phyloP scores from a whole-genome alignment of 2,113 vertebrate genomes.

The Eptesicus fuscus region DNA sequence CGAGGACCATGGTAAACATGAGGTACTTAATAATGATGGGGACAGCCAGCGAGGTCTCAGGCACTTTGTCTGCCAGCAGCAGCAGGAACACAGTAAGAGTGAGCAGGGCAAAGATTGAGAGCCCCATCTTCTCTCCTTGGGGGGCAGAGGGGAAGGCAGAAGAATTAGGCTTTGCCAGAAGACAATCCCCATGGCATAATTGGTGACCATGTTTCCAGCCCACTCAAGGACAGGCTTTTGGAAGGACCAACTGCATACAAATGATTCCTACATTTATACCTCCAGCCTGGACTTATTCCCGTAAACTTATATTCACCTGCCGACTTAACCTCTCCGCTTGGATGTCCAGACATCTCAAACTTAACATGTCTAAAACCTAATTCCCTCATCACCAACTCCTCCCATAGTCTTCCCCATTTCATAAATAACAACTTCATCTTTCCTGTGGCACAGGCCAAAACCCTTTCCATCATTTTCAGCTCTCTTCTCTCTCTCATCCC shows the following conservation, averaged over 20 bases:
- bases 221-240: background rate
- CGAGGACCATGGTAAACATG: conserved; percentile 94
- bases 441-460: background rate
- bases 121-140: conserved; percentile 94
- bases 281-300: background rate
- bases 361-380: background rate
- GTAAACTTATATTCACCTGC: background rate
- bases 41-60: conserved; percentile 90
- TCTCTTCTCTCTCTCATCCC: background rate
- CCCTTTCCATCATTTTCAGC: background rate
- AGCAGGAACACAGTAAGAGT: conserved; percentile 94
- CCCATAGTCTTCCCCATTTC: background rate
- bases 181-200: background rate
- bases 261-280: background rate
- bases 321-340: background rate
- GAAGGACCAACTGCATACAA: background rate
- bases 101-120: conserved; percentile 92
- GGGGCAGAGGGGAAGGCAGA: background rate
- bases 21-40: conserved; percentile 94
- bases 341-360: background rate
- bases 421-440: background rate
- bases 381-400: background rate
- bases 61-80: conserved; percentile 92
- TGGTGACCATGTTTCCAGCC: background rate
- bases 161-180: conserved; percentile 22